Conservation (phyloP, 2,888 invertebrate genomes). For the Pyrgus malvae region DNA sequence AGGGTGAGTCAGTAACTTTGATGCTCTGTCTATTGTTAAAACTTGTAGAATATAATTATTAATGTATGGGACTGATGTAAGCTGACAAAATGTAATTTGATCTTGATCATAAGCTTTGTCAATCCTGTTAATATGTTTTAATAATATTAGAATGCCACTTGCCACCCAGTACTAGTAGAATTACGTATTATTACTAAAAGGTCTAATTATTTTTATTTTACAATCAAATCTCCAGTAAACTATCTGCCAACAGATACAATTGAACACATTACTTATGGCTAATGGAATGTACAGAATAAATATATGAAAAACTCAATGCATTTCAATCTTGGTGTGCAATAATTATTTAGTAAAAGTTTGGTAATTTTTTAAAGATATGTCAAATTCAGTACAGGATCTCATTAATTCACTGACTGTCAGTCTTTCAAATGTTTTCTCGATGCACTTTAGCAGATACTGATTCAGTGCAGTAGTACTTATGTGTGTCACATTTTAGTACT, state of each 20-base stretch:
- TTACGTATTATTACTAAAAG: not conserved
- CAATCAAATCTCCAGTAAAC: not conserved
- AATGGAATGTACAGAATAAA: constrained; percentile 22
- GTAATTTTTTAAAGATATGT: constrained; percentile 34
- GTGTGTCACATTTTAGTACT: constrained; percentile 76
- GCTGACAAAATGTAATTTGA: too few relatives aligned
- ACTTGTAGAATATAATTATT: too few relatives aligned
- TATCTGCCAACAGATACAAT: not conserved
- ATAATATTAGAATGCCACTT: too few relatives aligned
- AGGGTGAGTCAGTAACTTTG: too few relatives aligned
- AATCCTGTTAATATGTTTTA: too few relatives aligned
- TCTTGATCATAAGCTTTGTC: too few relatives aligned
- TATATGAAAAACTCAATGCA: constrained; percentile 6
- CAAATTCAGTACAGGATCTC: constrained; percentile 27
- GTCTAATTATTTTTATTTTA: not conserved
- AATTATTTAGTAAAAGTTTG: constrained; percentile 6
- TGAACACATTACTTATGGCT: constrained; percentile 21
- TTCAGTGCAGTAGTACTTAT: constrained; percentile 41
- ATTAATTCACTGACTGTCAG: constrained; percentile 42
- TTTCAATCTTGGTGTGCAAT: constrained; percentile 1
- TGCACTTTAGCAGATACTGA: constrained; percentile 35
- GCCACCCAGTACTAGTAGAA: too few relatives aligned
- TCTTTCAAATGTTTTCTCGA: constrained; percentile 39
- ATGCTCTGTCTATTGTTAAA: too few relatives aligned
- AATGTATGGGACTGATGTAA: too few relatives aligned